Evolutionary conservation across 2,888 invertebrate genomes (phyloP), one percentile per base, ranked within the genome.

Genomic region (Dicyrtoma fusca): DNA sequence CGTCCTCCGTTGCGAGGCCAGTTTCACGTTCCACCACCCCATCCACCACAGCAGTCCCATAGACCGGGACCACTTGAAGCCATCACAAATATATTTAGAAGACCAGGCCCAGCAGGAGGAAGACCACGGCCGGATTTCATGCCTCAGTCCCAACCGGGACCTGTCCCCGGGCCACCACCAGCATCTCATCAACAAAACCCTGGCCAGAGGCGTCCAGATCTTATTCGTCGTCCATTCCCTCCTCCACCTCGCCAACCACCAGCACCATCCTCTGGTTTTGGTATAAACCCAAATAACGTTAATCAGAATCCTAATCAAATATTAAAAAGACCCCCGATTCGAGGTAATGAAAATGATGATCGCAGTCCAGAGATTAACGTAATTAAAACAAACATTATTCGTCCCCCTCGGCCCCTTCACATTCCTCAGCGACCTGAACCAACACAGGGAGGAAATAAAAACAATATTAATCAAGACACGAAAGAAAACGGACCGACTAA

Each of bases 1-100:
- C 42, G 11, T 63, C 34, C 11, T 66, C 55, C 11, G 26, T 69
- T 61, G 14, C 64, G 45, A 8, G 70, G 69, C 61, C 57, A 21
- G 17, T 55, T 19, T 53, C 64, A 23, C 51, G 47, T 13, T 57
- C 71, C 14, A 6, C 23, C 57, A 8, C 74, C 55, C 1, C 51
- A 17, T 17, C 55, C 45, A 55, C 64, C 73, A 0, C 45, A 57
- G 17, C 73, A 73, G 11, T 70, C 74, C 10, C 71, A 74, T 53
- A 55, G 74, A 42, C 78, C 78, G 10, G 75, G 79, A n/a, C 71
- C 79, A 11, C 17, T 78, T 11, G 75, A 76, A 74, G 72, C 76
- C 61, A 59, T 79, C 0, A 72, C 73, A 6, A 79, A 78, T 55
- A 75, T 76, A 26, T 79, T 78, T 62, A 55, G 76, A 47, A 69